A percentile compares a stretch with the other conserved stretches of the same genome.
These are phyloP conservation scores for Peribatodes rhomboidaria DNA, from an alignment of 2,888 invertebrate species.

Conservation along the genomic window DNA sequence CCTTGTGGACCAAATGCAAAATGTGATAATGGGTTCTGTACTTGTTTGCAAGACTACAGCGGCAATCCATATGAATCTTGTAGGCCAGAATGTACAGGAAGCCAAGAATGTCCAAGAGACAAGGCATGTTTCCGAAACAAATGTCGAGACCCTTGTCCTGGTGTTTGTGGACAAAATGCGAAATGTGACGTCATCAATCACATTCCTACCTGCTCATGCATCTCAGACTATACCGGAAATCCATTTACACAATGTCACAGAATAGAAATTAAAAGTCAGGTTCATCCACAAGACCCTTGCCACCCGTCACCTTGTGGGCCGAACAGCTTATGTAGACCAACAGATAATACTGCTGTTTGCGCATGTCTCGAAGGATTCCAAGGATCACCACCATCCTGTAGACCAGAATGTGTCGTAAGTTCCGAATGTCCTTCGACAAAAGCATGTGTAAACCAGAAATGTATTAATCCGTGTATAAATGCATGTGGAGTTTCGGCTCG, in stretches of 20 bases:
- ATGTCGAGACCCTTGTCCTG: constrained; percentile 91
- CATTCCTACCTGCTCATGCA: constrained; percentile 90
- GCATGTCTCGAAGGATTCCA: constrained; percentile 91
- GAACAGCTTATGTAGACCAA: constrained; percentile 91
- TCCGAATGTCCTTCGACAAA: constrained; percentile 93
- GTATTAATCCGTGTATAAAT: constrained; percentile 93
- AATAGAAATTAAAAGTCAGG: constrained; percentile 60
- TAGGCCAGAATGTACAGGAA: constrained; percentile 90
- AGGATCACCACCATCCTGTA: constrained; percentile 93
- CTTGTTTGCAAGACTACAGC: constrained; percentile 89
- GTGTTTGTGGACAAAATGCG: constrained; percentile 91
- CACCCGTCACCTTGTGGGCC: constrained; percentile 92
- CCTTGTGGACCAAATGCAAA: constrained; percentile 91
- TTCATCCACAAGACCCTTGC: constrained; percentile 89
- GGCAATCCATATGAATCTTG: constrained; percentile 91
- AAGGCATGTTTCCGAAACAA: constrained; percentile 91
- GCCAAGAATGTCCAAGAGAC: constrained; percentile 90
- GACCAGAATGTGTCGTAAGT: constrained; percentile 94
- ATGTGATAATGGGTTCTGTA: constrained; percentile 90
- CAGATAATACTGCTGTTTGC: constrained; percentile 93
- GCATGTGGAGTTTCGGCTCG: constrained; percentile 92
- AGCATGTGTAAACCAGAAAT: constrained; percentile 94
- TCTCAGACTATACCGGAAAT: constrained; percentile 90
- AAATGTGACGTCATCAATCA: constrained; percentile 92
- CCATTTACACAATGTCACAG: constrained; percentile 87